Evolutionary conservation across 2,888 invertebrate species (phyloP), one percentile per base, ranked within the genome.

Genomic region (Erebia aethiops): DNA sequence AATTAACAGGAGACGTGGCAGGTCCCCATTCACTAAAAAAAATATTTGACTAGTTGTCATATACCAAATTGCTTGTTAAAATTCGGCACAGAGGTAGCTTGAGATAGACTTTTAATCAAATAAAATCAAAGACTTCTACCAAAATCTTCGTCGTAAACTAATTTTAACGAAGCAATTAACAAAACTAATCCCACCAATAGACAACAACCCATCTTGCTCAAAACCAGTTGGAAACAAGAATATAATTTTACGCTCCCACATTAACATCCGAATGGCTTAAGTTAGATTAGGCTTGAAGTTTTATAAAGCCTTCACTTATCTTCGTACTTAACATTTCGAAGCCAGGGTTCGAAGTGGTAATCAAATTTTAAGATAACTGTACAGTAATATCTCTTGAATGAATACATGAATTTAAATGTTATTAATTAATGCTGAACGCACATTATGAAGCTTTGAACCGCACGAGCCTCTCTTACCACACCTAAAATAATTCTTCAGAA

Each of bases 401-500:
- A 70, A 74, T 74, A 74, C 67, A 74, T 74, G 70, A 70, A 74
- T 74, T 72, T 70, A 72, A 74, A 74, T 74, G 65, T 63, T 65
- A 67, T 69, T 71, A 49, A 69, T 70, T 67, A 52, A 54, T 54
- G 54, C 2, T 54, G 54, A 10, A 10, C 54, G 54, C 54, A 16
- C 54, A 54, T 10, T 3, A 52, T 16, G 9, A 16, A 8, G 10
- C 7, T 51, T 16, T 16, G n/a, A 54, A 18, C 10, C 54, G 54
- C 54, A 18, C 54, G 2, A 18, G 3, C 18, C 16, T 10, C 54
- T 10, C 18, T 18, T 10, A 10, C 54, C 1, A 11, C 3, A 10
- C 10, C 18, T 16, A 5, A 57, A 26, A 11, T 43, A 18, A 54
- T 54, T 54, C 5, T 52, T 54, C 16, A 35, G 21, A 26, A 26